phyloP scores from a whole-genome alignment of 2,113 vertebrate species.

The Podarcis muralis region DNA sequence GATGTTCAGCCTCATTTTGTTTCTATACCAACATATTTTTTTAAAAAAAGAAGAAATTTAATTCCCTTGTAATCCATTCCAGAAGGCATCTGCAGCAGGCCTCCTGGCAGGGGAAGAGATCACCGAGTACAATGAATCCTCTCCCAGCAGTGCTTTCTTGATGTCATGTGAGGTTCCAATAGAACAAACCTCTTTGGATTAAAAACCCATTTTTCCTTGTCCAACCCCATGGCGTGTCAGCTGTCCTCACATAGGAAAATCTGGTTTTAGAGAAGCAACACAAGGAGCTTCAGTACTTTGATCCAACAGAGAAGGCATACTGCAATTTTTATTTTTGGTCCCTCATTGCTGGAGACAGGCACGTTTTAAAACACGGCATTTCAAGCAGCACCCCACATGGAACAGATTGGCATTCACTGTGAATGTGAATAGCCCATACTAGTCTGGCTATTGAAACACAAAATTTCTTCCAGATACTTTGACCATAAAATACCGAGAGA shows the following conservation, averaged over 20 bases:
- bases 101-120: conserved; percentile 6
- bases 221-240: background rate
- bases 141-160: background rate
- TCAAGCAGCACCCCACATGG: background rate
- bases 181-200: conserved; percentile 20
- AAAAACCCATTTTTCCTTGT: conserved; percentile 28
- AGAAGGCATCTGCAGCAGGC: conserved; percentile 32
- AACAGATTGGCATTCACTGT: background rate
- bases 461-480: background rate
- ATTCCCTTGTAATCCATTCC: conserved; percentile 54
- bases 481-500: background rate
- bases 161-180: background rate
- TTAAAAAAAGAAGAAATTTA: conserved; percentile 27
- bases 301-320: fast-evolving
- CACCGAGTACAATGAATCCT: conserved; percentile 22
- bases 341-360: background rate
- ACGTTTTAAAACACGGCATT: background rate
- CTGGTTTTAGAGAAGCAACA: background rate
- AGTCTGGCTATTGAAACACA: background rate
- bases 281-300: background rate
- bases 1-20: background rate
- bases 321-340: fast-evolving
- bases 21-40: background rate
- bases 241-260: conserved; percentile 3
- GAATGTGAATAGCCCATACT: background rate